These are phyloP conservation scores for Dicentrarchus labrax DNA, from an alignment of 2,113 vertebrate species.

Conservation along the genomic window DNA sequence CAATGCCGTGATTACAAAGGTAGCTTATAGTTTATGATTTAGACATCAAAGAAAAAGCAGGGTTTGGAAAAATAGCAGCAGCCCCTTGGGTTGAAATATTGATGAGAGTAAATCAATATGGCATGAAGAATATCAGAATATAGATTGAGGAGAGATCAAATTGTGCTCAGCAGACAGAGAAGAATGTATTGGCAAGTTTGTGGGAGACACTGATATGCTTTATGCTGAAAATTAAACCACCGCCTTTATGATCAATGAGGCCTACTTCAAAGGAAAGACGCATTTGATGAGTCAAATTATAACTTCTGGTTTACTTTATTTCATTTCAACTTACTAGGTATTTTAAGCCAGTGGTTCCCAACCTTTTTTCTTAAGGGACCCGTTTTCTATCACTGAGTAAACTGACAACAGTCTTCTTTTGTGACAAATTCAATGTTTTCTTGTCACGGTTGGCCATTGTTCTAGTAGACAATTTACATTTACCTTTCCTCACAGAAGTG, in stretches of 20 bases:
- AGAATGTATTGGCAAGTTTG: constrained; percentile 36
- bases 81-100: constrained; percentile 54
- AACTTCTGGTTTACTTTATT: neutral
- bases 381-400: too few relatives aligned
- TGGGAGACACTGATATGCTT: constrained; percentile 43
- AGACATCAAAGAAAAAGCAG: constrained; percentile 19
- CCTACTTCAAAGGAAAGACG: neutral
- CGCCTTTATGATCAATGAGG: constrained; percentile 22
- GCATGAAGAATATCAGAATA: constrained; percentile 56
- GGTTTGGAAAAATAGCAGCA: constrained; percentile 37
- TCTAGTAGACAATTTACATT: too few relatives aligned
- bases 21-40: neutral
- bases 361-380: too few relatives aligned
- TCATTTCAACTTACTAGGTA: too few relatives aligned
- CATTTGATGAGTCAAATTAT: neutral
- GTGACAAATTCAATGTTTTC: too few relatives aligned
- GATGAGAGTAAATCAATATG: constrained; percentile 64
- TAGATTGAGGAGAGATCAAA: constrained; percentile 62
- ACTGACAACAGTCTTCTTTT: too few relatives aligned
- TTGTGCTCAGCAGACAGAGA: constrained; percentile 48
- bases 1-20: neutral
- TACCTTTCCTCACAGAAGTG: too few relatives aligned
- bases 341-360: neutral
- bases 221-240: constrained; percentile 41
- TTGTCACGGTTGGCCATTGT: too few relatives aligned